These are phyloP conservation scores for Yponomeuta malinellus DNA, from an alignment of 2,888 invertebrate genomes.

Conservation along the genomic window DNA sequence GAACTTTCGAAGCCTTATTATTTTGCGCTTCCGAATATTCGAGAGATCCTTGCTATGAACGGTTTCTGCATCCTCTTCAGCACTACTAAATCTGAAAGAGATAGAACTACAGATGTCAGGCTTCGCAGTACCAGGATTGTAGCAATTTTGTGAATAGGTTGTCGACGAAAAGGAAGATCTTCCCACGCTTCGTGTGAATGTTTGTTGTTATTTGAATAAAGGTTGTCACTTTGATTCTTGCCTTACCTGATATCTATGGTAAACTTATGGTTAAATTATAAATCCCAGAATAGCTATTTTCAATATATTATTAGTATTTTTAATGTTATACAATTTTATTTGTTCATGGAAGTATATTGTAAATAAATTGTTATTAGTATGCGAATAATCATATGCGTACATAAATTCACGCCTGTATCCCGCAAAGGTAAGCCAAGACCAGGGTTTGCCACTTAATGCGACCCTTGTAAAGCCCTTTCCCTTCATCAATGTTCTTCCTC, in stretches of 20 bases:
- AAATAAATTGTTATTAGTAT: too few relatives aligned
- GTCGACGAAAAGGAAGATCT: not conserved
- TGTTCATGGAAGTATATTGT: too few relatives aligned
- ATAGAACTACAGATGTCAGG: not conserved
- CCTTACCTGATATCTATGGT: not conserved
- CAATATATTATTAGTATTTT: too few relatives aligned
- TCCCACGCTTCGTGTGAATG: conserved; percentile 14
- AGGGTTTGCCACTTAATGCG: too few relatives aligned
- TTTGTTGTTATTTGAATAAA: not conserved
- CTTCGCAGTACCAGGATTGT: not conserved
- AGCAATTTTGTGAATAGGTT: not conserved
- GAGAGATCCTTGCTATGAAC: not conserved
- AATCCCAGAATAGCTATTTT: too few relatives aligned
- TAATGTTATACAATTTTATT: too few relatives aligned
- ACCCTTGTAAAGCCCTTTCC: too few relatives aligned
- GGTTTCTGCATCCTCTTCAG: not conserved
- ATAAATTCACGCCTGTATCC: too few relatives aligned
- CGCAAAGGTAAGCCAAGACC: too few relatives aligned
- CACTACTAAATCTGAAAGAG: not conserved
- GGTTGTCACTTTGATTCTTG: not conserved
- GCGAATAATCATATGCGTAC: too few relatives aligned
- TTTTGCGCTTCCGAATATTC: conserved; percentile 1
- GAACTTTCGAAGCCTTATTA: not conserved
- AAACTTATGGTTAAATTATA: not conserved
- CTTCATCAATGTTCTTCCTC: too few relatives aligned